Evolutionary conservation across 2,888 invertebrate species (phyloP), one percentile per base, ranked within the genome.

Genomic region (Allolobophora icterica): DNA sequence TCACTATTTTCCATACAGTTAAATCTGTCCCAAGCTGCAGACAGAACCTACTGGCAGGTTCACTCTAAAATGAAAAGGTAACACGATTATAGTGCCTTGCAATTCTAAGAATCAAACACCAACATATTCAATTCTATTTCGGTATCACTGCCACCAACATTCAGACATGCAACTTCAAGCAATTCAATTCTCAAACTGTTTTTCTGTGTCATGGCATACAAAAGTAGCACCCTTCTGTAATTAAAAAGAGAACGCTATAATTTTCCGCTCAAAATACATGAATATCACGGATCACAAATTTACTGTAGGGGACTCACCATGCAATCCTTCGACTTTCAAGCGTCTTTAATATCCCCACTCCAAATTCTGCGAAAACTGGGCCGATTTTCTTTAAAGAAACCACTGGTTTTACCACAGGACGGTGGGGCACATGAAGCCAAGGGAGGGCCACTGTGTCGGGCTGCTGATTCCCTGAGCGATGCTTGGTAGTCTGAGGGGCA

Each of bases 381-480:
- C 71, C 71, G 30, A 71, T n/a, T 71, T 71, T n/a, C 71, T n/a
- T 71, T 0, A n/a, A 71, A 71, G 71, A 71, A 71, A 71, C 71
- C 13, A 71, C n/a, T 71, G n/a, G 71, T n/a, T 71, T 71, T 2
- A 71, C 30, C 71, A 11, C 71, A 30, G 71, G 71, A 71, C n/a
- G 71, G 71, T 1, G 71, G 71, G 71, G 71, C n/a, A 71, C 71
- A 11, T 71, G 71, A 71, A 71, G n/a, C 30, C 71, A 71, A 30
- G 71, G 71, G 30, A 71, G 71, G 71, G 71, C 71, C 71, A 71
- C 71, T 71, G 71, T 21, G 71, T 71, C 11, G n/a, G n/a, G 71
- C 71, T n/a, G 71, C 71, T n/a, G 71, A 71, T 71, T 52, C 71
- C 71, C 71, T n/a, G 71, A 71, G 71, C 71, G 71, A 71, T 71